These are phyloP conservation scores for Abrostola triplasia DNA, from an alignment of 2,888 invertebrate species.

Conservation along the genomic window DNA sequence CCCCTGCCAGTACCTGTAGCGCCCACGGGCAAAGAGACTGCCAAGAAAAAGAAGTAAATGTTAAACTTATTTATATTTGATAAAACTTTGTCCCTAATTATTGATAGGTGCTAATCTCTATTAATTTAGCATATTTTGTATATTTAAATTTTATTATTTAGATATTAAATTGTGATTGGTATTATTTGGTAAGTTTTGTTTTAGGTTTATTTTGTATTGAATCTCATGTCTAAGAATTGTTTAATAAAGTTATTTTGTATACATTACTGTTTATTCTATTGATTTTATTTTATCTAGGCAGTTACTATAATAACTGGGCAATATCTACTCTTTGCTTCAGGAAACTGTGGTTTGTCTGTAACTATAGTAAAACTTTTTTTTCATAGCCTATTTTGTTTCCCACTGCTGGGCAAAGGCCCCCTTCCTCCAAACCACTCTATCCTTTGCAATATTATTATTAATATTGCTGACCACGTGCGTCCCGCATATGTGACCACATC, in stretches of 20 bases:
- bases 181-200: slow-evolving; percentile 12
- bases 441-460: too few species aligned
- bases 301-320: not conserved
- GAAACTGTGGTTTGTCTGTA: too few species aligned
- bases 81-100: not conserved
- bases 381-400: too few species aligned
- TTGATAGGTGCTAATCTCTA: not conserved
- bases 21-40: slow-evolving; percentile 12
- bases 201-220: slow-evolving; percentile 2
- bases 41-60: slow-evolving; percentile 14
- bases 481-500: too few species aligned
- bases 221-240: slow-evolving; percentile 1
- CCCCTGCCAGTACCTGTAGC: slow-evolving; percentile 1
- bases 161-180: not conserved
- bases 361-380: too few species aligned
- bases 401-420: too few species aligned
- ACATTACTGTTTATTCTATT: not conserved
- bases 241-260: not conserved
- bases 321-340: too few species aligned
- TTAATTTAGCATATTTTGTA: slow-evolving; percentile 7
- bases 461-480: too few species aligned
- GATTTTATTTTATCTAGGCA: not conserved
- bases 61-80: not conserved
- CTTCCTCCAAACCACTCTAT: too few species aligned
- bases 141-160: slow-evolving; percentile 3